Base-by-base conservation (phyloP, 2,113 vertebrate species). In the Stomatorhinus ivindoensis region DNA sequence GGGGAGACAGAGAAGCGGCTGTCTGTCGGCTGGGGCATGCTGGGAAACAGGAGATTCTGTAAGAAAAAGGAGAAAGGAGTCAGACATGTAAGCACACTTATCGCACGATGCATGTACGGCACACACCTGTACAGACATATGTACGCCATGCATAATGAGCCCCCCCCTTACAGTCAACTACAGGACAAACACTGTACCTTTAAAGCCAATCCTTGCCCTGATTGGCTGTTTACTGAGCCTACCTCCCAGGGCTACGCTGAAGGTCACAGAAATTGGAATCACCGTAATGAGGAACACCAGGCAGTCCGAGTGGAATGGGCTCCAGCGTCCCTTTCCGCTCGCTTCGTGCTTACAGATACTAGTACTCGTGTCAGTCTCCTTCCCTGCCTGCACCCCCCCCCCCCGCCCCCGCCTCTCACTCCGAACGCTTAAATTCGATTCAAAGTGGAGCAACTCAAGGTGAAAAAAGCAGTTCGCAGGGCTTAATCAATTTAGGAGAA, bases 41-140 rank as follows among this genome's bases (percentile, higher is more conserved):
- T 98, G 91, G 98, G 98, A 90, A 99, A 99, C 92, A 99, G 96
- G 0, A 99, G 96, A 86, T 97, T 97, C 98, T 99, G 93, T 88
- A 92, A 91, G 95, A 86, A 94, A 84, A 87, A 39, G 9, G 24
- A 27, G 39, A 73, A n/a, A 7, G 13, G 4, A 76, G 4, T 42
- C 31, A 51, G 61, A 47, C 10, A 89, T 7, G 10, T 89, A 24
- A 6, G 39, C 55, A 61, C 24, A 84, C 39, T 39, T 44, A 58
- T 39, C n/a, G 48, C 15, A 89, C 35, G 5, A 82, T 0, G n/a
- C 24, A 87, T 69, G 46, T 87, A 65, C 19, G 17, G 21, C 65
- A 50, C 65, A 11, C n/a, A 51, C 39, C 21, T 15, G 21, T 4
- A 76, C 31, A 47, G 9, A 76, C 48, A 87, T 55, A 61, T n/a